Conservation (phyloP, 30 jellyfish, hydroid and myxozoan species). For the Phacellophora camtschatica region DNA sequence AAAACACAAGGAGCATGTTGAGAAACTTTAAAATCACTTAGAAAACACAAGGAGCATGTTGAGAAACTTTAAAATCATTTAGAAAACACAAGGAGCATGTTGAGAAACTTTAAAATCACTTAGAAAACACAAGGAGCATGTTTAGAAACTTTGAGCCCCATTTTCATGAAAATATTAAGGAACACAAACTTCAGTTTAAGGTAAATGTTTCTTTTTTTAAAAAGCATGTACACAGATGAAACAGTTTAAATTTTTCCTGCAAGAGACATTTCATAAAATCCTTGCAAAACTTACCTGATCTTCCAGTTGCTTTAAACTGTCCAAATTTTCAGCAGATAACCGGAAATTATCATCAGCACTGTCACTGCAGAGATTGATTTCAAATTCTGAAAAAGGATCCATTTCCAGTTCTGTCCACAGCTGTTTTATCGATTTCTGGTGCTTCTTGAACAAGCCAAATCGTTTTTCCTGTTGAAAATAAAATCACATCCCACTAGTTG, state of each 20-base stretch:
- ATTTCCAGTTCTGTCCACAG: slow-evolving; percentile 89
- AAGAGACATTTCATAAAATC: background rate
- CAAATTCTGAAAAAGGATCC: slow-evolving; percentile 86
- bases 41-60: too few relatives aligned
- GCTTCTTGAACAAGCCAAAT: slow-evolving; percentile 75
- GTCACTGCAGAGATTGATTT: slow-evolving; percentile 39
- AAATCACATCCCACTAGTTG: too few relatives aligned
- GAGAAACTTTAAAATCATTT: too few relatives aligned
- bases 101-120: background rate
- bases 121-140: background rate
- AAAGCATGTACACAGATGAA: too few relatives aligned
- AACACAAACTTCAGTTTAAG: too few relatives aligned
- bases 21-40: too few relatives aligned
- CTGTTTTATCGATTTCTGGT: slow-evolving; percentile 73
- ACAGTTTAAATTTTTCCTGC: background rate
- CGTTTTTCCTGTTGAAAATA: slow-evolving; percentile 84
- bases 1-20: too few relatives aligned
- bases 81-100: background rate
- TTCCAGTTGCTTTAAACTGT: slow-evolving; percentile 61
- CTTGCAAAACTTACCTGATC: slow-evolving; percentile 43
- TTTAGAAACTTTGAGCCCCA: too few relatives aligned
- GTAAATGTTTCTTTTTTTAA: too few relatives aligned
- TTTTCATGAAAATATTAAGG: too few relatives aligned
- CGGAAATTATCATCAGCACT: slow-evolving; percentile 76
- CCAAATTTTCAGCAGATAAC: slow-evolving; percentile 70